Conservation (phyloP, 2,797 vertebrate genomes). For the Anniella stebbinsi region DNA sequence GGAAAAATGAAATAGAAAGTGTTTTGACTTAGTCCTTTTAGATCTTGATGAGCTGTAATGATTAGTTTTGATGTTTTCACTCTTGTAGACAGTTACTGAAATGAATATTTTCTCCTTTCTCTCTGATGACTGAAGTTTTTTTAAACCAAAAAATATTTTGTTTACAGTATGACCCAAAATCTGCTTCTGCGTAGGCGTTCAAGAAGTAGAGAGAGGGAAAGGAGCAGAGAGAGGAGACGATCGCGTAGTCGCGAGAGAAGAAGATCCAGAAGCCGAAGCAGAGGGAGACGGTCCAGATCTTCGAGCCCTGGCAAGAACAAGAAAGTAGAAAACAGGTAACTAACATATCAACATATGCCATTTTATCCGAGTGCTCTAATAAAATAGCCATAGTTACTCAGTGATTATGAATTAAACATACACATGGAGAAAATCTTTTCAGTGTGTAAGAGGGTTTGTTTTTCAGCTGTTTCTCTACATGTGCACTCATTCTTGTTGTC, state of each 20-base stretch:
- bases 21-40: not conserved
- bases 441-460: not conserved
- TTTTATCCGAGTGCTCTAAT: not conserved
- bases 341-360: not conserved
- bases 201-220: conserved; percentile 92
- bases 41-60: not conserved
- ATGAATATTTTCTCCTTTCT: conserved; percentile 10
- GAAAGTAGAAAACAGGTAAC: conserved; percentile 89
- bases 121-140: not conserved
- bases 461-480: not conserved
- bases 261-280: conserved; percentile 85
- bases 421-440: not conserved
- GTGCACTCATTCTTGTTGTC: not conserved
- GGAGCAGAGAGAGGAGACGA: conserved; percentile 91
- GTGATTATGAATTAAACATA: not conserved
- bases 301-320: conserved; percentile 89
- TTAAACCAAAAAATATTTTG: not conserved
- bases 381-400: not conserved
- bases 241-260: conserved; percentile 85
- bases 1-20: not conserved
- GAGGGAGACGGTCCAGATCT: conserved; percentile 88
- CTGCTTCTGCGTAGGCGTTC: conserved; percentile 83
- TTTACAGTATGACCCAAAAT: conserved; percentile 19
- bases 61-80: conserved; percentile 20
- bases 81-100: conserved; percentile 20